These are phyloP conservation scores for Silvanus unidentatus DNA, from an alignment of 2,888 invertebrate species.

Conservation along the genomic window DNA sequence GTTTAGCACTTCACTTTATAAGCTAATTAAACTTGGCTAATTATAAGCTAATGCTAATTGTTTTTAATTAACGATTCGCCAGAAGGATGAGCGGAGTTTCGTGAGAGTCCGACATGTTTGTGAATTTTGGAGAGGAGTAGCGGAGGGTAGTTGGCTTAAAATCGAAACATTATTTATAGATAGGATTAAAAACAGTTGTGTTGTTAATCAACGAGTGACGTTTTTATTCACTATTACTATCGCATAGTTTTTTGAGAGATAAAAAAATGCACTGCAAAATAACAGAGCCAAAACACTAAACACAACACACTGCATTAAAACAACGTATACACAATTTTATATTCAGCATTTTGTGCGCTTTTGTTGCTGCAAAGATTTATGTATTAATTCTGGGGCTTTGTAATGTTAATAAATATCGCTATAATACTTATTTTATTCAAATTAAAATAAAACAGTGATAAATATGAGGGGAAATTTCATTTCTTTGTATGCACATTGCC, in stretches of 20 bases:
- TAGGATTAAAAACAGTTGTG: too few species aligned
- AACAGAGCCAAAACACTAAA: too few species aligned
- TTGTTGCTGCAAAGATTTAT: not conserved
- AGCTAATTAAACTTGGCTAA: conserved; percentile 5
- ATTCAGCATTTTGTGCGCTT: not conserved
- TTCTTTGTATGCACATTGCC: conserved; percentile 21
- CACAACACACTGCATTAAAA: conserved; percentile 1
- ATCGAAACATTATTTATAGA: too few species aligned
- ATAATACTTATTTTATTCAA: conserved; percentile 13
- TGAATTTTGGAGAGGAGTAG: too few species aligned
- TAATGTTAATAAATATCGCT: conserved; percentile 9
- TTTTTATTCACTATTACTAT: too few species aligned
- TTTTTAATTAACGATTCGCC: conserved; percentile 5
- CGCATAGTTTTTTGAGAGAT: too few species aligned
- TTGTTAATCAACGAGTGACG: too few species aligned
- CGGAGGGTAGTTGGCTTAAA: too few species aligned
- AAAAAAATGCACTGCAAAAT: too few species aligned
- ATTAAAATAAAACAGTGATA: conserved; percentile 23
- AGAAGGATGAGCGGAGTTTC: too few species aligned
- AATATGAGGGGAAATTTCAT: conserved; percentile 25
- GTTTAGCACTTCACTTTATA: conserved; percentile 3
- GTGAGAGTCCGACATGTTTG: too few species aligned
- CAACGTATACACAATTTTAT: not conserved
- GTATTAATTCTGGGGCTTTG: conserved; percentile 2
- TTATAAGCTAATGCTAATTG: conserved; percentile 4